A percentile compares a stretch with the other conserved stretches of the same genome.
Evolutionary conservation across 2,797 vertebrate genomes (phyloP).

Genomic region (Semaprochilodus insignis): DNA sequence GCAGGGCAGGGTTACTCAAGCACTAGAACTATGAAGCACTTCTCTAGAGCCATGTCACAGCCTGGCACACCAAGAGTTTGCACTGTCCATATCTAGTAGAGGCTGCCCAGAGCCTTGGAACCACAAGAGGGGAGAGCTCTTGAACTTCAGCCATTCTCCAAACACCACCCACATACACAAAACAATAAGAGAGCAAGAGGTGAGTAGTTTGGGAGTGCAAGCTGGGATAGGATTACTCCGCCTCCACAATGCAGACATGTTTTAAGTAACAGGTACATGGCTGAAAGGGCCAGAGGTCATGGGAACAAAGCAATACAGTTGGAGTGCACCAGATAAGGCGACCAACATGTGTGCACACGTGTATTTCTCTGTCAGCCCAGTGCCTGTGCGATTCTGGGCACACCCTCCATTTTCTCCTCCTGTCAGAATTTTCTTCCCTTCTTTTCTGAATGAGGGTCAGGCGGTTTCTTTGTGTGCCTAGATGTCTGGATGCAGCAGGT

Average conservation of each 20-base stretch:
- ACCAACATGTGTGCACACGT: slow-evolving; percentile 31
- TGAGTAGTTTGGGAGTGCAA: neutral
- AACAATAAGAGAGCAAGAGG: neutral
- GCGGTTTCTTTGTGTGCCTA: neutral
- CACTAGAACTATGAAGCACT: neutral
- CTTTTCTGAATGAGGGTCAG: slow-evolving; percentile 16
- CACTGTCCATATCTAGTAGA: neutral
- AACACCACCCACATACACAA: slow-evolving; percentile 17
- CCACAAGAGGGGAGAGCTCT: neutral
- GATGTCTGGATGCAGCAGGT: neutral
- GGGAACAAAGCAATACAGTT: slow-evolving; percentile 29
- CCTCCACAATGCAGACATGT: slow-evolving; percentile 15
- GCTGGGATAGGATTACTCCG: neutral
- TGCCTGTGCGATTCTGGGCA: neutral
- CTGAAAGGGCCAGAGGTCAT: slow-evolving; percentile 41
- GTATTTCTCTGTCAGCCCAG: neutral
- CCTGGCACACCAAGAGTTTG: slow-evolving; percentile 27
- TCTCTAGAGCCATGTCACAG: slow-evolving; percentile 34
- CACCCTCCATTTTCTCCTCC: neutral
- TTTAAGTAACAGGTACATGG: slow-evolving; percentile 51
- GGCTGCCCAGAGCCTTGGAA: neutral
- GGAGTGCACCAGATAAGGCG: neutral
- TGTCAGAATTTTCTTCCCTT: slow-evolving; percentile 1
- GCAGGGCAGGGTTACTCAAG: neutral
- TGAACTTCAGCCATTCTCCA: neutral